Conservation (phyloP, 2,797 vertebrate species). For the Pyrocephalus nanus region DNA sequence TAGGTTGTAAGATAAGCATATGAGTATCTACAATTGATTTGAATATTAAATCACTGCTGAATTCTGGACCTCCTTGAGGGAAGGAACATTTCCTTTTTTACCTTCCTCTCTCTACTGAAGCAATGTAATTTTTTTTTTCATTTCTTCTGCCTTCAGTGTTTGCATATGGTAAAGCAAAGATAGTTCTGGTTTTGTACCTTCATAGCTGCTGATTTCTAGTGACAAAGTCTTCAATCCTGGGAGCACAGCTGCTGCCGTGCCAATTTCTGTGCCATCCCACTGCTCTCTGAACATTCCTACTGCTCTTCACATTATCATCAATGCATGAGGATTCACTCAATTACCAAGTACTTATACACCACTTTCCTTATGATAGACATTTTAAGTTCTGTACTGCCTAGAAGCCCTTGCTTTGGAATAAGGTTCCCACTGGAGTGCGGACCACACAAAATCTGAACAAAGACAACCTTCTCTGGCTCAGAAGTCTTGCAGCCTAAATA, state of each 20-base stretch:
- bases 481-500: neutral
- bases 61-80: neutral
- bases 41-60: neutral
- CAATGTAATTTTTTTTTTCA: neutral
- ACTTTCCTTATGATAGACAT: neutral
- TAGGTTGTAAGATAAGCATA: neutral
- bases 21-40: neutral
- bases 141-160: neutral
- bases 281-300: neutral
- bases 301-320: neutral
- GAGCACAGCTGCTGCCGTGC: neutral
- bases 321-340: neutral
- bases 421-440: neutral
- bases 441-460: neutral
- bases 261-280: neutral
- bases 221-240: neutral
- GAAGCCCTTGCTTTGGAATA: neutral
- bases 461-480: neutral
- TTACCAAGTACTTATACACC: neutral
- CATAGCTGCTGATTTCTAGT: neutral
- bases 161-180: neutral
- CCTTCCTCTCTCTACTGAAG: neutral
- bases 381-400: neutral
- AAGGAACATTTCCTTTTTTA: neutral
- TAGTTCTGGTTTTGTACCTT: neutral